Conservation (phyloP, 2,888 invertebrate genomes). For the Limenitis camilla region DNA sequence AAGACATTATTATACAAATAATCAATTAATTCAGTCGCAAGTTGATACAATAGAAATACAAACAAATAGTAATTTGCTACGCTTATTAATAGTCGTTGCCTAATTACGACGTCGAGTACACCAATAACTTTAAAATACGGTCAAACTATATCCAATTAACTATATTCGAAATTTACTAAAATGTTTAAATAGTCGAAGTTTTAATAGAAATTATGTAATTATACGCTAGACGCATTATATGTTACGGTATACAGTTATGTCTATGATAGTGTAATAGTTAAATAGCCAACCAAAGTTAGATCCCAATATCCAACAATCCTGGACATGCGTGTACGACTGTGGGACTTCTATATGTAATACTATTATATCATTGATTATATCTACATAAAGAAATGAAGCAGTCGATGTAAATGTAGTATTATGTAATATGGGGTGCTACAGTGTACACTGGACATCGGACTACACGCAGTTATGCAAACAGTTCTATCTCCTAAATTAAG, state of each 20-base stretch:
- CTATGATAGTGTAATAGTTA: slow-evolving; percentile 25
- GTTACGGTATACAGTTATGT: slow-evolving; percentile 13
- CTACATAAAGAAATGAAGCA: no score
- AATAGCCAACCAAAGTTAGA: slow-evolving; percentile 53
- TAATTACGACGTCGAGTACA: slow-evolving; percentile 4
- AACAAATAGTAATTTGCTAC: slow-evolving; percentile 2
- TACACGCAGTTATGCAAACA: slow-evolving; percentile 9
- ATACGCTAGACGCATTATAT: slow-evolving; percentile 43
- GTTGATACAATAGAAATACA: slow-evolving; percentile 12
- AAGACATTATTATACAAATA: slow-evolving; percentile 28
- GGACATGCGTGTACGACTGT: no score
- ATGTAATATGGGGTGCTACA: slow-evolving; percentile 1
- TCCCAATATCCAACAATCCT: slow-evolving; percentile 45
- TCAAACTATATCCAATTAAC: slow-evolving; percentile 12
- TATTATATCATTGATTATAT: no score
- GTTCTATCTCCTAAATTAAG: background rate
- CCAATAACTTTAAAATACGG: slow-evolving; percentile 13
- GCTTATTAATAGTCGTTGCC: no score
- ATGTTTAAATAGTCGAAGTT: slow-evolving; percentile 11
- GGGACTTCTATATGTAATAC: no score
- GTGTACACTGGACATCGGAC: slow-evolving; percentile 5
- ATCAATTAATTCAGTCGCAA: slow-evolving; percentile 22
- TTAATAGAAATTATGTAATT: slow-evolving; percentile 26
- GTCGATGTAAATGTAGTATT: background rate
- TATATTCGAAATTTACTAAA: slow-evolving; percentile 13